Percentiles rank a stretch among this genome's conserved stretches.
Conservation (phyloP, 2,113 vertebrate genomes). For the Epinephelus cyanopodus region DNA sequence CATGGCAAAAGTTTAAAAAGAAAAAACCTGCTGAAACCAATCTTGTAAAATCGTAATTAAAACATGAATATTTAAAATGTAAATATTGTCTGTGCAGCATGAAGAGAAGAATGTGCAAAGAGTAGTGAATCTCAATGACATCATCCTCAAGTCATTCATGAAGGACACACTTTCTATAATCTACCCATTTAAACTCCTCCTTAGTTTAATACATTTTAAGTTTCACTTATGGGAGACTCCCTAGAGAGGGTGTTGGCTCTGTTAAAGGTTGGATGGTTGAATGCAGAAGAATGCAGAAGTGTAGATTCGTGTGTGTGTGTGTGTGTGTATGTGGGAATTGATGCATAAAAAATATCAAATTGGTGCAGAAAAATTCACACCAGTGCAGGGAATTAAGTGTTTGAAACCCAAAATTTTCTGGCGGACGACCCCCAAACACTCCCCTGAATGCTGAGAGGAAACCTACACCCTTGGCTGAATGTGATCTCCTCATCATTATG, state of each 20-base stretch:
- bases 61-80: neutral
- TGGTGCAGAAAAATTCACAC: no score
- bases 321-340: no score
- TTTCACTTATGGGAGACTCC: neutral
- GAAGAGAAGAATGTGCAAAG: neutral
- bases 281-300: no score
- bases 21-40: neutral
- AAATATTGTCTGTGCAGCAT: neutral
- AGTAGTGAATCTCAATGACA: neutral
- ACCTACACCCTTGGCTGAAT: neutral
- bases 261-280: neutral
- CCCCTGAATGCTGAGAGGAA: no score
- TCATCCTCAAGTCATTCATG: neutral
- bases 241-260: neutral
- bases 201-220: neutral
- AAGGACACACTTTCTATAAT: neutral
- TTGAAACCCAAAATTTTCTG: no score
- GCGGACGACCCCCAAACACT: no score
- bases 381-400: no score
- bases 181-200: neutral
- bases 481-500: neutral
- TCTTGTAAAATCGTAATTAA: neutral
- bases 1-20: neutral
- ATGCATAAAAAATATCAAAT: no score
- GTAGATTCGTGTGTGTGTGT: no score